Base-by-base conservation (phyloP, 2,113 vertebrate species). In the Tyto alba region DNA sequence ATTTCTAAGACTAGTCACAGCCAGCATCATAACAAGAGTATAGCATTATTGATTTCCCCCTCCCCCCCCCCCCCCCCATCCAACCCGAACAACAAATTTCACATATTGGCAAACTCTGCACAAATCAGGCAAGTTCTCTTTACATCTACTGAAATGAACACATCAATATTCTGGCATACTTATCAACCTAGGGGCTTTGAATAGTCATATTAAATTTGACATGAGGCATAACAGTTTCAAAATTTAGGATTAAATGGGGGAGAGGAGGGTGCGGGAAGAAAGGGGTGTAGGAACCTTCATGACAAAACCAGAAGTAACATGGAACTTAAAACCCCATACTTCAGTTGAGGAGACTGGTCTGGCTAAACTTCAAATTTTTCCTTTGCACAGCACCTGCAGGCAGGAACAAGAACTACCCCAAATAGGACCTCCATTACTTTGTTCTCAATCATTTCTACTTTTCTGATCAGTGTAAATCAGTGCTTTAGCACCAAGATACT, bases 211-310 rank as follows among this genome's bases (percentile, higher is more conserved):
- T 50, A 71, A 41, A 48, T 69, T 22, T 66, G 41, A 45, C 23
- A 63, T 45, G 25, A 40, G 22, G 11, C 10, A 74, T 4, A 74
- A 74, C 5, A 47, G 29, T 5, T 81, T 52, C 66, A 52, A 66
- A 77, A 57, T 2, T 83, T 30, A 43, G 21, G 27, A 91, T 47
- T 83, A 43, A 71, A 57, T 0, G 1, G 11, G 8, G 6, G 2
- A 7, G 7, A 7, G 10, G 11, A 64, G 15, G 1, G 13, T 6
- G 7, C 1, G 16, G 7, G 6, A 8, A 20, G 11, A 64, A 8
- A 6, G 6, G 5, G 11, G 26, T 12, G 26, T 12, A 43, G 27
- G 22, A 43, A 60, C 4, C 30, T 29, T 55, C 12, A 45, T 29
- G 9, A 36, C 11, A 73, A 73, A 32, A 16, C 4, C 32, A 50